Evolutionary conservation across 2,113 vertebrate genomes (phyloP).

Genomic region (Erpornis zantholeuca): DNA sequence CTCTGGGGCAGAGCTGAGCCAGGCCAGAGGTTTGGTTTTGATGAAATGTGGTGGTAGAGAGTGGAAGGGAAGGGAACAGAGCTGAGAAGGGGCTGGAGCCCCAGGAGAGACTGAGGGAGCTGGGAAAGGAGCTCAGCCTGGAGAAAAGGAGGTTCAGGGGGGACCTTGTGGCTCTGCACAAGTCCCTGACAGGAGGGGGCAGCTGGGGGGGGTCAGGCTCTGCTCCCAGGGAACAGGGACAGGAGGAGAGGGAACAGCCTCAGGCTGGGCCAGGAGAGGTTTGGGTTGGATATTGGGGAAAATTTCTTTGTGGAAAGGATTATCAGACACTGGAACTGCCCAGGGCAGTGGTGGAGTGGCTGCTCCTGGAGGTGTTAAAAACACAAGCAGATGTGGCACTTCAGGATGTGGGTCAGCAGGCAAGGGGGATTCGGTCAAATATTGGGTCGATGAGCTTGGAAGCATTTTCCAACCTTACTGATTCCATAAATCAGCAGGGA

Average conservation of each 20-base stretch:
- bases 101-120: neutral
- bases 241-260: neutral
- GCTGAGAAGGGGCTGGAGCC: neutral
- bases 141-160: neutral
- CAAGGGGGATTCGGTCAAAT: rapidly evolving
- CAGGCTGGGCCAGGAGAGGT: neutral
- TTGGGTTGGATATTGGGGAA: neutral
- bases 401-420: neutral
- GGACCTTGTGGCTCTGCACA: neutral
- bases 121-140: neutral
- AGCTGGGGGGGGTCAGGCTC: rapidly evolving
- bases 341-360: neutral
- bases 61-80: rapidly evolving
- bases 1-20: neutral
- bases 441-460: neutral
- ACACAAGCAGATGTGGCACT: neutral
- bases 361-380: neutral
- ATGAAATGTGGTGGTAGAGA: neutral
- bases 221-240: neutral
- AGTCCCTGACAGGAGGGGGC: neutral
- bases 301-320: neutral
- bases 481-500: neutral
- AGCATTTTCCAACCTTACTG: neutral
- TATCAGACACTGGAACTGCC: neutral
- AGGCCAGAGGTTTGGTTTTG: neutral